A percentile compares a stretch with the other conserved stretches of the same genome.
phyloP scores from a whole-genome alignment of 2,113 vertebrate species.

The Phalacrocorax carbo region DNA sequence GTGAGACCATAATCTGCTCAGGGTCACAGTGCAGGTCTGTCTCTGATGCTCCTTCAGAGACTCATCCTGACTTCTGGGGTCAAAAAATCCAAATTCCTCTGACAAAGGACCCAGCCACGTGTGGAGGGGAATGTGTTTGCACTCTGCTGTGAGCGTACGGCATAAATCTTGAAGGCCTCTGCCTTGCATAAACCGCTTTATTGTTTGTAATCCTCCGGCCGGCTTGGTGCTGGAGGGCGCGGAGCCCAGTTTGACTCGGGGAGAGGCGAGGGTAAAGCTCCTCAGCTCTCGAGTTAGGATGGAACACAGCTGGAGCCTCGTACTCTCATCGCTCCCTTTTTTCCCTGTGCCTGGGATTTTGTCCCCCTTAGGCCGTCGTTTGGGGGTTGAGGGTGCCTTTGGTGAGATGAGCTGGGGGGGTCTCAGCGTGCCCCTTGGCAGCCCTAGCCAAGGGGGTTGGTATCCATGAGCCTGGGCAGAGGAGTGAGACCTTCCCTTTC shows the following conservation, averaged over 20 bases:
- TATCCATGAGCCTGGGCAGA: background rate
- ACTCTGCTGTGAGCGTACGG: background rate
- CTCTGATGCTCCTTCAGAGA: slow-evolving; percentile 17
- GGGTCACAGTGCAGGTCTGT: background rate
- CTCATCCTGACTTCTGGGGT: background rate
- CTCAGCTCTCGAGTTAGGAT: background rate
- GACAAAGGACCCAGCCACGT: background rate
- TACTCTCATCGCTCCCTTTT: background rate
- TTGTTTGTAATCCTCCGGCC: background rate
- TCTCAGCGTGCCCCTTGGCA: background rate
- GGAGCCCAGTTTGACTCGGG: rapidly evolving
- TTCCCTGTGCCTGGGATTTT: background rate
- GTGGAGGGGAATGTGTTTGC: background rate
- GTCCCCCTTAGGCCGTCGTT: background rate
- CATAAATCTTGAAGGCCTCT: background rate
- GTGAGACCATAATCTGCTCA: background rate
- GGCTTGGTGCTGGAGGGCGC: background rate
- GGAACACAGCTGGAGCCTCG: background rate
- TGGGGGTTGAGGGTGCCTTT: background rate
- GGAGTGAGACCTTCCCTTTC: background rate
- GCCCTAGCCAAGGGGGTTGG: background rate
- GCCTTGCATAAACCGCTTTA: background rate
- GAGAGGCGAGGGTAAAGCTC: background rate
- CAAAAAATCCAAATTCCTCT: slow-evolving; percentile 9
- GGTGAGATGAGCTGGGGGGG: background rate